These are phyloP conservation scores for Rhincodon typus DNA, from an alignment of 2,797 vertebrate species.

Conservation along the genomic window DNA sequence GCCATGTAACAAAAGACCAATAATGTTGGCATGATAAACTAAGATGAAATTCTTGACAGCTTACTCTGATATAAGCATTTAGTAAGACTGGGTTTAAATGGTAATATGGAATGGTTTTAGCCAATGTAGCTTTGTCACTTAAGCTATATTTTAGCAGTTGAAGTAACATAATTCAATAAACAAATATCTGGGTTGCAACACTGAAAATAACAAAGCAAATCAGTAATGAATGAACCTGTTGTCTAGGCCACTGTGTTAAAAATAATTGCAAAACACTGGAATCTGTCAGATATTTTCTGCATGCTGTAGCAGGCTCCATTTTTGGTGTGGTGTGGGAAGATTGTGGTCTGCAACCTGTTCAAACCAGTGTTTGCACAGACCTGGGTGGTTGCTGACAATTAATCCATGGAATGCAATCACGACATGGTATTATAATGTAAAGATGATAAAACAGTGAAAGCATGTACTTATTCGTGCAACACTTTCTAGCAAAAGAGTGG, in stretches of 20 bases:
- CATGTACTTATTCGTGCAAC: neutral
- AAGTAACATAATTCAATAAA: neutral
- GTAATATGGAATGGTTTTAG: neutral
- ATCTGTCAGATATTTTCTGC: neutral
- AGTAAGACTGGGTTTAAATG: neutral
- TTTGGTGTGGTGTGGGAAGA: conserved; percentile 29
- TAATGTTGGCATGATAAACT: neutral
- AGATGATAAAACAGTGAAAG: conserved; percentile 11
- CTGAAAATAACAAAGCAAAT: neutral
- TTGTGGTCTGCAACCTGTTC: conserved; percentile 27
- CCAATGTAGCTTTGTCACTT: neutral
- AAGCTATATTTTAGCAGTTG: neutral
- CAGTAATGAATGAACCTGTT: neutral
- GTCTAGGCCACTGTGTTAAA: neutral
- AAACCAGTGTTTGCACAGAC: conserved; percentile 33
- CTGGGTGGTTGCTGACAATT: conserved; percentile 19
- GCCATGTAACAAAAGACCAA: conserved; percentile 6
- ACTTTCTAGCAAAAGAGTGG: neutral
- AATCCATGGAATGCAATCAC: conserved; percentile 25
- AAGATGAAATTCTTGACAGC: neutral
- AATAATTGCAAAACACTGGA: conserved; percentile 13
- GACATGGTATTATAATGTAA: neutral
- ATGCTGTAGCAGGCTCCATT: neutral
- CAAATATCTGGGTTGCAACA: neutral
- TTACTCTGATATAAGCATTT: neutral